Evolutionary conservation across 2,797 vertebrate genomes (phyloP), one percentile per base, ranked within the genome.

Genomic region (Sebastes kiyomatsui): DNA sequence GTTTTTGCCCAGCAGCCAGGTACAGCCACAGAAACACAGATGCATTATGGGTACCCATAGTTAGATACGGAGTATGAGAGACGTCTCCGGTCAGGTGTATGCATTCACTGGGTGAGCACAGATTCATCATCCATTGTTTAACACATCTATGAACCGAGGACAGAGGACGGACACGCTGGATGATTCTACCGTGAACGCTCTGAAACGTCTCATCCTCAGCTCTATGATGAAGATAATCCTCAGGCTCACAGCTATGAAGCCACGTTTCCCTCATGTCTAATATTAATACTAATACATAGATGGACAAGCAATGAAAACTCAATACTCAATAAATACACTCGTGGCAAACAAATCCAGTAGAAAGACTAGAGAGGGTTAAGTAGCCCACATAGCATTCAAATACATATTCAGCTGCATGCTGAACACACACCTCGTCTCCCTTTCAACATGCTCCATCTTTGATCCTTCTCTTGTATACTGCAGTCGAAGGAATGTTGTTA

Each of bases 401-500:
- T 49, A 52, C 25, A 55, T n/a, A 38, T 60, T 38, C 3, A 38
- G 35, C 35, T 38, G 35, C 35, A 38, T 14, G 35, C 35, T 38
- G 35, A 38, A 38, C 35, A 38, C 35, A 38, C 35, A n/a, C 20
- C 62, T 60, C 46, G 7, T 49, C 46, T 49, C 13, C 35, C 23
- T 38, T 25, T 60, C n/a, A 59, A 20, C n/a, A 4, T 4, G n/a
- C 16, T 28, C 5, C 5, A 33, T 20, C 5, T 10, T 16, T 13
- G 6, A 25, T 11, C n/a, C 2, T 8, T 49, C 9, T 70, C 14
- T 23, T 52, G 8, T 59, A 13, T 60, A 38, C 1, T 52, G 35
- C 54, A 25, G 18, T 55, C 22, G 13, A 67, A 77, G 59, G 32
- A 81, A 76, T n/a, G 59, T 64, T 76, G 11, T 78, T 49, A 27